Base-by-base conservation (phyloP, 1,140 invertebrate species). In the Harpegnathos saltator region DNA sequence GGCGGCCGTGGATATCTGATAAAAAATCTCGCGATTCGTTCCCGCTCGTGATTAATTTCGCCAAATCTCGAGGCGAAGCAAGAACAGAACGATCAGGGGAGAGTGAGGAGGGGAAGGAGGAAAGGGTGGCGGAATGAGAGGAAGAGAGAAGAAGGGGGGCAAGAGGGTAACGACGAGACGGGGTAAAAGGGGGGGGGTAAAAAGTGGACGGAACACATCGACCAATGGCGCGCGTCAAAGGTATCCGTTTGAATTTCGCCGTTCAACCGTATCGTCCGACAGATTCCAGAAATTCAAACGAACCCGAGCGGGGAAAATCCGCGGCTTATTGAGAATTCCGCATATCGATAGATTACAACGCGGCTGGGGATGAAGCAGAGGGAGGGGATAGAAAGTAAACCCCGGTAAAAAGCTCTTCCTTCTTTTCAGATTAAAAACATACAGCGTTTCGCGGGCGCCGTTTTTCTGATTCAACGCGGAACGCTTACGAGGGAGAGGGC, bases 301-400 rank as follows among this genome's bases (percentile, higher is more conserved):
- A 58, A n/a, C 38, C 38, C 22, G 22, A 48, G n/a, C 19, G 69
- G 17, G 17, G 17, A 78, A 69, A 63, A 44, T 44, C 12, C 50
- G 11, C 38, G 0, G 59, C 44, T 75, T 75, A 75, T 75, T 75
- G 44, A 63, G 44, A 75, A 75, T 54, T 52, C 44, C 26, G 44
- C 14, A 48, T 52, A 52, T 52, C 44, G 58, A n/a, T 44, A 50
- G 38, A 75, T 73, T 65, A 38, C 44, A 33, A 44, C n/a, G 14
- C n/a, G 14, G 44, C 3, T 4, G 38, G 38, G 9, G 38, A n/a
- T n/a, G 3, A 9, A 11, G 38, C 0, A 9, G 38, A 11, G 7
- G 9, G 7, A 44, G 38, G 38, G 38, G 9, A 44, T 0, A 9
- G 7, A 54, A 65, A 52, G 72, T 12, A 26, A 74, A 22, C 24